Evolutionary conservation across 2,113 vertebrate species (phyloP).

Genomic region (Gnathonemus echidnorhynchus): DNA sequence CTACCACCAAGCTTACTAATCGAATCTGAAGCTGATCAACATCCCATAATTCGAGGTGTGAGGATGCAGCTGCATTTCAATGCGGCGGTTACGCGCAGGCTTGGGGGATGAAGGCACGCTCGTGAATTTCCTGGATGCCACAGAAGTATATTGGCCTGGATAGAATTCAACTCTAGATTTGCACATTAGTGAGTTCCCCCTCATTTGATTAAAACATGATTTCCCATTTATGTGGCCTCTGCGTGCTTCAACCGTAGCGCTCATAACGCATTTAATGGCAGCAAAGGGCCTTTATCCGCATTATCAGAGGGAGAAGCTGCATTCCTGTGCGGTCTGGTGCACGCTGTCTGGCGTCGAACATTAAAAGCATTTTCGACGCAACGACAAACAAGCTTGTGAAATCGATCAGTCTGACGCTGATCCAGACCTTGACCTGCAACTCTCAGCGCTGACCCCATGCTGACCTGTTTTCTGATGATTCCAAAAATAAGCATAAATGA

Average conservation of each 20-base stretch:
- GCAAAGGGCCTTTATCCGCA: background rate
- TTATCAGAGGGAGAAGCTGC: background rate
- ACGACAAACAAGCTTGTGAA: background rate
- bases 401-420: background rate
- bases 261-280: background rate
- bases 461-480: background rate
- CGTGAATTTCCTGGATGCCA: background rate
- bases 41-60: background rate
- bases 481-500: background rate
- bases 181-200: slow-evolving; percentile 2
- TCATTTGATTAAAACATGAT: background rate
- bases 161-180: background rate
- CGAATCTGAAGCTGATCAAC: background rate
- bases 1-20: background rate
- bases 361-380: background rate
- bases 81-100: background rate
- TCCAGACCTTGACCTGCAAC: background rate
- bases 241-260: background rate
- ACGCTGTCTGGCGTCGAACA: background rate
- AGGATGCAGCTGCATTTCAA: background rate
- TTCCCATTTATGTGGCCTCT: background rate
- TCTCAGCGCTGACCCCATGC: background rate
- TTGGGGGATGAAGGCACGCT: background rate
- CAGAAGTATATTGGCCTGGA: background rate
- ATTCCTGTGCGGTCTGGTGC: background rate